Evolutionary conservation across 2,113 vertebrate genomes (phyloP), one percentile per base, ranked within the genome.

Genomic region (Saguinus imperator): DNA sequence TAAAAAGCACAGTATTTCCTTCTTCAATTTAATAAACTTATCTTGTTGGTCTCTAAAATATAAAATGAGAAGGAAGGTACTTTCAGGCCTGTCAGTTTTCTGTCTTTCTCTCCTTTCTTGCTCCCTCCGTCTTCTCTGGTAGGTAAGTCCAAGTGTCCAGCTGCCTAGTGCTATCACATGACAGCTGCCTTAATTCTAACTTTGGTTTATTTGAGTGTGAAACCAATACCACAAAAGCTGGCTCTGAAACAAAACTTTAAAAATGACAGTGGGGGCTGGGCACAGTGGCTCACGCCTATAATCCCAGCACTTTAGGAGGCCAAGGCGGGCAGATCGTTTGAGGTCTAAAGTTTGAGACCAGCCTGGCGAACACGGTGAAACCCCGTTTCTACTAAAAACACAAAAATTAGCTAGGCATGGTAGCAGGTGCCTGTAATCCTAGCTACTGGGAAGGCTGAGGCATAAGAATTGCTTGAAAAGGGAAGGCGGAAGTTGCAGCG

Each of bases 171-270:
- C 76, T 68, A 40, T n/a, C 70, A 14, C 21, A 12, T 35, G 45
- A 82, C 23, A 75, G 25, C 27, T n/a, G 61, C 45, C 9, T 87
- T 77, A 29, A 77, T 52, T 70, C n/a, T n/a, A 61, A 73, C 29
- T 72, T 70, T 72, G n/a, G 18, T 32, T 79, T 70, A 77, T 83
- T 79, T 25, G 40, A 91, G 40, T 8, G 6, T 12, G 27, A 94
- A 88, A 61, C 27, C 40, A 87, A 68, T 40, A 52, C 25, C 52
- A 70, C 37, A 8, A 84, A 77, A 92, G n/a, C 21, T 94, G 70
- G 88, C 50, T 72, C 89, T 32, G n/a, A 52, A 84, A 29, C 40
- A 91, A 92, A 94, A 84, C 29, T 52, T 88, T 23, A 45, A 91
- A 58, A 52, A 43, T 64, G 45, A 83, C n/a, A 88, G 50, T 79